These are phyloP conservation scores for Potamilus streckersoni DNA, from an alignment of 1,140 invertebrate species.

Conservation along the genomic window DNA sequence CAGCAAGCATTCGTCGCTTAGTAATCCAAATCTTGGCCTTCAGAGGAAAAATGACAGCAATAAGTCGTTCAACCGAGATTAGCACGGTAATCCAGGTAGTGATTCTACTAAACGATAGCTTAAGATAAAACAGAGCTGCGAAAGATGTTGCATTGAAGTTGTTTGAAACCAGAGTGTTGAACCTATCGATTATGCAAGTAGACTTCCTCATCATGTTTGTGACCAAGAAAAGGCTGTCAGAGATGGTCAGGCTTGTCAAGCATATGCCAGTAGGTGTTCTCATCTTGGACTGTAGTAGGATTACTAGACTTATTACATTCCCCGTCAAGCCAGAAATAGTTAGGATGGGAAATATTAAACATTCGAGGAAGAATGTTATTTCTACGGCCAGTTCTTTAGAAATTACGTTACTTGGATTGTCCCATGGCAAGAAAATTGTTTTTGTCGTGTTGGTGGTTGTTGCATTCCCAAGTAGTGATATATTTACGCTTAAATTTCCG, in stretches of 20 bases:
- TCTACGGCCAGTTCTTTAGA: slow-evolving; percentile 15
- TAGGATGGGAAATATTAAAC: slow-evolving; percentile 34
- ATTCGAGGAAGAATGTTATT: slow-evolving; percentile 18
- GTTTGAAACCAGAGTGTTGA: slow-evolving; percentile 17
- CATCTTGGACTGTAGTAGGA: slow-evolving; percentile 21
- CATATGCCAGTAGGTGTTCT: slow-evolving; percentile 32
- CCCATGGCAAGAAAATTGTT: slow-evolving; percentile 19
- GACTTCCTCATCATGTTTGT: slow-evolving; percentile 35
- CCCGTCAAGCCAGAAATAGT: slow-evolving; percentile 24
- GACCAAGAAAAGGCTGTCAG: slow-evolving; percentile 33
- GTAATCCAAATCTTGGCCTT: slow-evolving; percentile 33
- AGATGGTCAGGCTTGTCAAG: slow-evolving; percentile 30
- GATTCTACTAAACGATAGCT: slow-evolving; percentile 34
- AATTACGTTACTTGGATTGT: slow-evolving; percentile 31
- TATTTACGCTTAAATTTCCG: no score
- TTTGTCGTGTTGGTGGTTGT: no score
- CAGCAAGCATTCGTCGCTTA: slow-evolving; percentile 15
- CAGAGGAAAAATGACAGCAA: slow-evolving; percentile 40
- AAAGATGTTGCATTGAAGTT: slow-evolving; percentile 30
- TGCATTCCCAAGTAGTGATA: no score
- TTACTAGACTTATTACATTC: slow-evolving; percentile 34
- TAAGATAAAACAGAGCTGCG: slow-evolving; percentile 32
- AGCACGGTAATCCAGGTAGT: slow-evolving; percentile 33
- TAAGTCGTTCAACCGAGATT: slow-evolving; percentile 35
- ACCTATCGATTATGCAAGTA: slow-evolving; percentile 26